Conservation (phyloP, 2,888 invertebrate species). For the Protonemura montana region DNA sequence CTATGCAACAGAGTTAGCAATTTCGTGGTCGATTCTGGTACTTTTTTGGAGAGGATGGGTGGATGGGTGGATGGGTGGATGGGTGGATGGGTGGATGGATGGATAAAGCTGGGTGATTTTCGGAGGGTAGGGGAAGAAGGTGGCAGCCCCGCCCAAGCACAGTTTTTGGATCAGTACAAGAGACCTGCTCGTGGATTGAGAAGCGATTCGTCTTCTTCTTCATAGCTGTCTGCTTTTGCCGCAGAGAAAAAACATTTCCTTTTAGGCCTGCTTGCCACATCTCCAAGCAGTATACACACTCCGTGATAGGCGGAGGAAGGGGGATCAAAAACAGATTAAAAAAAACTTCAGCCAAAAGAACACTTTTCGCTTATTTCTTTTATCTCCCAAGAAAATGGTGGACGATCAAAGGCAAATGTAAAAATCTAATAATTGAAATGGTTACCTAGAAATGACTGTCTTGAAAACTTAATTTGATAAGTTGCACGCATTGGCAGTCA, state of each 20-base stretch:
- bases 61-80: slow-evolving; percentile 29
- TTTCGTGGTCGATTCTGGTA: slow-evolving; percentile 23
- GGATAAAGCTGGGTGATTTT: background rate
- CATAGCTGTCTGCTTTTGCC: slow-evolving; percentile 42
- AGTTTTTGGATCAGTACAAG: slow-evolving; percentile 45
- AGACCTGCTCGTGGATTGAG: slow-evolving; percentile 41
- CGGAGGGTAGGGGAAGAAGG: background rate
- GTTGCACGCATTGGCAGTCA: too few relatives aligned
- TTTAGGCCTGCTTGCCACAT: background rate
- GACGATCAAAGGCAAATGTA: background rate
- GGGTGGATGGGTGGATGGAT: background rate
- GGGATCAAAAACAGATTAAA: slow-evolving; percentile 42
- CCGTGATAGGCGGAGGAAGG: background rate
- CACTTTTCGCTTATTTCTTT: background rate
- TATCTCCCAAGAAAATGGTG: slow-evolving; percentile 16
- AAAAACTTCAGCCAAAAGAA: slow-evolving; percentile 19
- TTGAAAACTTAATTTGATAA: too few relatives aligned
- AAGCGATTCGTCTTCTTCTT: slow-evolving; percentile 46
- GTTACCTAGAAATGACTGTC: too few relatives aligned
- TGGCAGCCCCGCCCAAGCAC: slow-evolving; percentile 41
- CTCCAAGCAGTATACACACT: background rate
- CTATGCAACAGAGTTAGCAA: background rate
- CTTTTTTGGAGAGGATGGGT: slow-evolving; percentile 44
- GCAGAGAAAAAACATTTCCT: slow-evolving; percentile 42
- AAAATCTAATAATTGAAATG: background rate